A percentile compares a stretch with the other conserved stretches of the same genome.
Evolutionary conservation across 1,140 invertebrate genomes (phyloP).

Genomic region (Phthorimaea operculella): DNA sequence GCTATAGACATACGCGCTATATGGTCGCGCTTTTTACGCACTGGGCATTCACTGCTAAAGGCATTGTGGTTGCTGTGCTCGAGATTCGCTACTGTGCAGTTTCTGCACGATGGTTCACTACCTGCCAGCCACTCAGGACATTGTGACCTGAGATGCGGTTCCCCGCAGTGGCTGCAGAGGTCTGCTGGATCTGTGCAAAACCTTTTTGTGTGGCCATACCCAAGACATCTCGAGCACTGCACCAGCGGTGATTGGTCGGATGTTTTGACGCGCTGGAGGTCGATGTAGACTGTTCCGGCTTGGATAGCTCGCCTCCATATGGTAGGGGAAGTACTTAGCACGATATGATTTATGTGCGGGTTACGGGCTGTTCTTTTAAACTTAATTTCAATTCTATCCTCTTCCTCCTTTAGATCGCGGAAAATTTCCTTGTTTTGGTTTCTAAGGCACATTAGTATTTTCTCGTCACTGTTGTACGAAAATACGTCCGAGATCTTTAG

Average conservation of each 20-base stretch:
- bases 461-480: slow-evolving; percentile 11
- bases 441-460: slow-evolving; percentile 10
- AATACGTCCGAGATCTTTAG: slow-evolving; percentile 14
- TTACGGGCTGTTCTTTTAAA: slow-evolving; percentile 15
- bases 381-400: background rate
- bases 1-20: slow-evolving; percentile 1
- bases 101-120: slow-evolving; percentile 7
- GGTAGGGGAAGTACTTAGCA: slow-evolving; percentile 9
- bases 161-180: slow-evolving; percentile 15
- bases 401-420: background rate
- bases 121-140: slow-evolving; percentile 4
- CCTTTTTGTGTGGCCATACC: slow-evolving; percentile 7
- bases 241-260: slow-evolving; percentile 5
- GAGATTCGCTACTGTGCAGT: slow-evolving; percentile 8
- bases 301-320: slow-evolving; percentile 7
- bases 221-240: slow-evolving; percentile 4
- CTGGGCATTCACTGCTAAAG: slow-evolving; percentile 8
- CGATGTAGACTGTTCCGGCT: slow-evolving; percentile 1
- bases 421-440: slow-evolving; percentile 17
- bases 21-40: slow-evolving; percentile 3
- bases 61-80: slow-evolving; percentile 8
- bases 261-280: slow-evolving; percentile 2
- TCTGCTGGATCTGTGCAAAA: slow-evolving; percentile 8
- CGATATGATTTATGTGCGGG: slow-evolving; percentile 10
- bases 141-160: slow-evolving; percentile 7